These are phyloP conservation scores for Formica selysi DNA, from an alignment of 1,140 invertebrate species.

Conservation along the genomic window DNA sequence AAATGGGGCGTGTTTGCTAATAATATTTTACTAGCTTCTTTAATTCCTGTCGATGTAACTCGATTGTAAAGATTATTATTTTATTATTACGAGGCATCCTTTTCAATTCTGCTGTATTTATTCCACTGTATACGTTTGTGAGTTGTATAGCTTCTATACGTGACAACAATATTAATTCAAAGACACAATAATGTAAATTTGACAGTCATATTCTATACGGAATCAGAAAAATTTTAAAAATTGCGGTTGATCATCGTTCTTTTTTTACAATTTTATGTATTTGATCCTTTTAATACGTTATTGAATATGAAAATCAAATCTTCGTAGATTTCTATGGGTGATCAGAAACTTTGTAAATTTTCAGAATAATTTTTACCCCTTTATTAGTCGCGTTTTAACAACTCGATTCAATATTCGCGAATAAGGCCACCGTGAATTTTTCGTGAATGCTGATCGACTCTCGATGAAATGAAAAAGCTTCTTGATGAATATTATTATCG, in stretches of 20 bases:
- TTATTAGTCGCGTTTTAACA: not conserved
- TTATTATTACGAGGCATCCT: not conserved
- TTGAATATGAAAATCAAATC: not conserved
- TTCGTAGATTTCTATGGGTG: not conserved
- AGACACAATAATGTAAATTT: not conserved
- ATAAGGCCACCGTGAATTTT: slow-evolving; percentile 8
- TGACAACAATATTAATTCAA: not conserved
- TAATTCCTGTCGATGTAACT: slow-evolving; percentile 35
- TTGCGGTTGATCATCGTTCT: not conserved
- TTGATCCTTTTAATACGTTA: not conserved
- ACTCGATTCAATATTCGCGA: slow-evolving; percentile 14
- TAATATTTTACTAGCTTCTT: slow-evolving; percentile 21
- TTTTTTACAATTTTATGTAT: no score
- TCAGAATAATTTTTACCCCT: not conserved
- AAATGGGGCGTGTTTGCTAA: slow-evolving; percentile 32
- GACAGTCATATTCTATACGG: not conserved
- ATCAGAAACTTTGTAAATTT: not conserved
- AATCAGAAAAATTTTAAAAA: not conserved
- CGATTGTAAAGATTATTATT: slow-evolving; percentile 44
- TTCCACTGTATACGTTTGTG: not conserved
- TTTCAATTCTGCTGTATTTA: not conserved
- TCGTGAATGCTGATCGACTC: slow-evolving; percentile 53
- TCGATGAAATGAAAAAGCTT: slow-evolving; percentile 43
- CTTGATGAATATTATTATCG: slow-evolving; percentile 69
- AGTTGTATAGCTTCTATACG: not conserved